Base-by-base conservation (phyloP, 35 echinoderm and acorn worm genomes). In the Apostichopus japonicus region DNA sequence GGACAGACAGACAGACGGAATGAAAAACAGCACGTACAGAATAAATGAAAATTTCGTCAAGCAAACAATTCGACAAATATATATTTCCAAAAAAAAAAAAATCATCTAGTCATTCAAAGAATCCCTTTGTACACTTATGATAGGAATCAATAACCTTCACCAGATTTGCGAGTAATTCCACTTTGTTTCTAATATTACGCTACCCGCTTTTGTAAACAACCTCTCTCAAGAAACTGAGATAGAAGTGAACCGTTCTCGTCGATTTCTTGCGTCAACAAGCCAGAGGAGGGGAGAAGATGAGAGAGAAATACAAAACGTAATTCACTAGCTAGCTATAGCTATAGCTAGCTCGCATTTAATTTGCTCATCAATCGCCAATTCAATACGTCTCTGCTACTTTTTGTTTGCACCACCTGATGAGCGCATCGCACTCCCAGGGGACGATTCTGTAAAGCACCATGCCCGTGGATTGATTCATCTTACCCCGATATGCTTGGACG, bases 391-490 rank as follows among this genome's bases (percentile, higher is more conserved):
- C 16, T 84, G 81, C 56, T 75, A 75, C 81, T 84, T 84, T 44
- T 44, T 23, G 15, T 56, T 54, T 23, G 51, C 54, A 84, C 78
- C 81, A 84, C 81, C 81, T 84, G 81, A 84, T 84, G 81, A 55
- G 56, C 81, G 56, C 81, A 23, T 57, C 81, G 15, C 54, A 16
- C 4, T 84, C 81, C 81, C 81, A 22, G 10, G 81, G 81, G 81
- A 84, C n/a, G 54, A 24, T 23, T 84, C 81, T 23, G 53, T 57
- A 57, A 17, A 84, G 54, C 56, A 54, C 51, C 54, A 57, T 57
- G 33, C 54, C 81, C 81, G 53, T 57, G 57, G 81, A 84, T 84
- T 57, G 81, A 22, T 84, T 84, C 81, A 84, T 84, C 81, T 84
- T 84, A 58, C 22, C 22, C 81, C 81, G 81, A 84, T 84, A 58